Evolutionary conservation across 2,113 vertebrate species (phyloP).

Genomic region (Benitochromis conjunctus): DNA sequence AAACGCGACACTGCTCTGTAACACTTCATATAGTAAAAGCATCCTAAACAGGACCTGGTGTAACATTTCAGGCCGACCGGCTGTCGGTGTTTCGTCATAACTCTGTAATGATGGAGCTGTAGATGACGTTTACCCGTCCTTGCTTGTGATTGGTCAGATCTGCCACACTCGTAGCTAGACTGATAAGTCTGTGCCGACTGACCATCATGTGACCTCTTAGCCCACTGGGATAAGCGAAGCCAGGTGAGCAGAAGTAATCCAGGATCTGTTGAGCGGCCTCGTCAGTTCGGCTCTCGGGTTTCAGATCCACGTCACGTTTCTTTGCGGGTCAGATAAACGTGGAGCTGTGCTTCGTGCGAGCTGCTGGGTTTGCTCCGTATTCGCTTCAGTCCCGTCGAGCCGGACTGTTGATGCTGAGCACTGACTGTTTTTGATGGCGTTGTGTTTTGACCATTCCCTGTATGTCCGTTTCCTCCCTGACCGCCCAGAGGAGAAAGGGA

Average conservation of each 20-base stretch:
- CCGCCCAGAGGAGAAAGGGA: constrained; percentile 61
- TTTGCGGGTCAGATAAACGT: background rate
- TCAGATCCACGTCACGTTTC: background rate
- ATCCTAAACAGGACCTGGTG: background rate
- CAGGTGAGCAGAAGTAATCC: background rate
- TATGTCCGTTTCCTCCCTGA: constrained; percentile 46
- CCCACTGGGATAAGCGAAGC: background rate
- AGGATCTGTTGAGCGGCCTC: background rate
- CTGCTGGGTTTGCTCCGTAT: background rate
- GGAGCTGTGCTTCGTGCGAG: accelerated
- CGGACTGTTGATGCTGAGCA: background rate
- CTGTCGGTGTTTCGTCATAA: background rate
- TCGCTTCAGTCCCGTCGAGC: background rate
- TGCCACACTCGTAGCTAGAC: too few species aligned
- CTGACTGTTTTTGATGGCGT: constrained; percentile 28
- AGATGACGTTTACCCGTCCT: background rate
- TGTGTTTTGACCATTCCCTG: constrained; percentile 65
- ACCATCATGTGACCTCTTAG: background rate
- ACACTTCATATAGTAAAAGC: background rate
- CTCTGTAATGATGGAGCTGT: background rate
- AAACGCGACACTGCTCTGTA: background rate
- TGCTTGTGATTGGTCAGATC: background rate
- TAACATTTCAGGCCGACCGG: background rate
- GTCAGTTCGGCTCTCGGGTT: background rate
- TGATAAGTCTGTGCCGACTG: background rate